Evolutionary conservation across 2,888 invertebrate genomes (phyloP).

Genomic region (Chorisops tibialis): DNA sequence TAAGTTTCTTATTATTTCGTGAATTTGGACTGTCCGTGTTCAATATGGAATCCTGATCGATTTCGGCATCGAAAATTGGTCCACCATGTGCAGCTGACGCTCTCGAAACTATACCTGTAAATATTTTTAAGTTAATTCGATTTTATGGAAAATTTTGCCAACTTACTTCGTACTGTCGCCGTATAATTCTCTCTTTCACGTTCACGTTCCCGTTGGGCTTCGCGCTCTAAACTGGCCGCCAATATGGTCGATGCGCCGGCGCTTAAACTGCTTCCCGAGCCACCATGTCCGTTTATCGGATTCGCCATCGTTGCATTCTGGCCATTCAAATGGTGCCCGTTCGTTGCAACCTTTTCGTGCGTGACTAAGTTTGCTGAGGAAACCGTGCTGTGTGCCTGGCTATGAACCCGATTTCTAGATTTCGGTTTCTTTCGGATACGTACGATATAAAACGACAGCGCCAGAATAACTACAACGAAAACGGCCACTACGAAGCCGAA

Average conservation of each 20-base stretch:
- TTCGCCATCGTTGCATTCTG: constrained; percentile 45
- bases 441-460: constrained; percentile 74
- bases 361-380: constrained; percentile 50
- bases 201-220: constrained; percentile 48
- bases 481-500: constrained; percentile 71
- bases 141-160: too few species aligned
- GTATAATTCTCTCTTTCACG: constrained; percentile 53
- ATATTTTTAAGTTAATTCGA: not conserved
- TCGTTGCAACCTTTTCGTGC: constrained; percentile 45
- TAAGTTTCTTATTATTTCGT: constrained; percentile 69
- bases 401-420: constrained; percentile 48
- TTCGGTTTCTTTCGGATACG: constrained; percentile 56
- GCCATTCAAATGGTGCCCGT: constrained; percentile 37
- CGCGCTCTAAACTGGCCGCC: constrained; percentile 55
- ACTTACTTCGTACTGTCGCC: constrained; percentile 60
- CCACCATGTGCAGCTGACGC: constrained; percentile 49
- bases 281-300: constrained; percentile 47
- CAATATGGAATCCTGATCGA: constrained; percentile 47
- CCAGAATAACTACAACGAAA: constrained; percentile 70
- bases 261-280: constrained; percentile 57
- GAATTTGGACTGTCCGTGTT: constrained; percentile 50
- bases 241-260: constrained; percentile 61
- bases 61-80: constrained; percentile 51
- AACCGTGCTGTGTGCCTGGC: constrained; percentile 48
- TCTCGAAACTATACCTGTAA: constrained; percentile 54